Conservation (phyloP, 1,140 invertebrate species). For the Andricus grossulariae region DNA sequence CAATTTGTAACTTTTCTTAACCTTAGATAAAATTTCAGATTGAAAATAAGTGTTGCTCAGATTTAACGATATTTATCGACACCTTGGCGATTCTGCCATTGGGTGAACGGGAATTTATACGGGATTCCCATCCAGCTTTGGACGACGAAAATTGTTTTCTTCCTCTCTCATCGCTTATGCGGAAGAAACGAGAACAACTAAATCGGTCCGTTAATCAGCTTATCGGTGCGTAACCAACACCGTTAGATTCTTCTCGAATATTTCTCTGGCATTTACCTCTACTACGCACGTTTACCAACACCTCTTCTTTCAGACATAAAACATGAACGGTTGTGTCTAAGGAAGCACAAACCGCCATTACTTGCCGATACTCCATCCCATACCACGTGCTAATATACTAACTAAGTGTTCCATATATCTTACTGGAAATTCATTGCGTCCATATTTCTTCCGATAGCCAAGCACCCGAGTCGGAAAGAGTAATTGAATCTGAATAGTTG, state of each 20-base stretch:
- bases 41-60: too few relatives aligned
- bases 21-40: too few relatives aligned
- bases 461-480: not conserved
- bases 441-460: not conserved
- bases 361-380: not conserved
- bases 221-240: slow-evolving; percentile 48
- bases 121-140: not conserved
- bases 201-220: slow-evolving; percentile 48
- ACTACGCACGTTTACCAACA: slow-evolving; percentile 5
- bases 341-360: not conserved
- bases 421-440: slow-evolving; percentile 3
- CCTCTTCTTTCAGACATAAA: not conserved
- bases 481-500: slow-evolving; percentile 1
- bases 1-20: too few relatives aligned
- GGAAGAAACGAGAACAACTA: slow-evolving; percentile 46
- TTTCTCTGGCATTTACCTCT: not conserved
- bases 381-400: not conserved
- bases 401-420: slow-evolving; percentile 15
- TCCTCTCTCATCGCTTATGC: not conserved
- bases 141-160: slow-evolving; percentile 1
- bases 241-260: slow-evolving; percentile 42
- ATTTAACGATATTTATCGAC: too few relatives aligned
- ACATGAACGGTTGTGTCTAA: not conserved
- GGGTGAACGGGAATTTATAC: slow-evolving; percentile 16
- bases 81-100: not conserved